A percentile compares a stretch with the other conserved stretches of the same genome.
phyloP scores from a whole-genome alignment of 2,113 vertebrate species.

The Pampusana beccarii region DNA sequence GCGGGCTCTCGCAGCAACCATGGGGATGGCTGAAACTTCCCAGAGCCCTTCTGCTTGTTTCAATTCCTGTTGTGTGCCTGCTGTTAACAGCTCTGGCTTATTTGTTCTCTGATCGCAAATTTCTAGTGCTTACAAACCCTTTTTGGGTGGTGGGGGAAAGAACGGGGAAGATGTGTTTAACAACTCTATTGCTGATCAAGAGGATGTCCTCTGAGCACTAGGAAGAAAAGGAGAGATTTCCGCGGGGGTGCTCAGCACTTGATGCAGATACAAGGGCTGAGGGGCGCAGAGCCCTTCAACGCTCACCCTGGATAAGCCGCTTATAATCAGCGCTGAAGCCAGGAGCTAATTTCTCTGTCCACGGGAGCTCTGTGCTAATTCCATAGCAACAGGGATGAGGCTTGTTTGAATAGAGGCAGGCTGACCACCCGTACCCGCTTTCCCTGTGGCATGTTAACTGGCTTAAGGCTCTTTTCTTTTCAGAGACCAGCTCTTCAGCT shows the following conservation, averaged over 20 bases:
- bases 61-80: constrained; percentile 3
- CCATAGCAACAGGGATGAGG: constrained; percentile 5
- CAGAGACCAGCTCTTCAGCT: constrained; percentile 92
- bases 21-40: constrained; percentile 9
- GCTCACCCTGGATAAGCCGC: not conserved
- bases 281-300: not conserved
- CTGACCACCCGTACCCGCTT: not conserved
- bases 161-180: not conserved
- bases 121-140: not conserved
- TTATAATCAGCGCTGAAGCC: not conserved
- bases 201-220: not conserved
- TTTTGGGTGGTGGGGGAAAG: not conserved
- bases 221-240: not conserved
- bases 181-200: not conserved
- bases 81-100: not conserved
- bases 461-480: constrained; percentile 5
- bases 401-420: not conserved
- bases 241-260: not conserved
- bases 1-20: not conserved
- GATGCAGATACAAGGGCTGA: not conserved
- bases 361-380: not conserved
- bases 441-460: not conserved
- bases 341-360: not conserved
- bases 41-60: constrained; percentile 16
- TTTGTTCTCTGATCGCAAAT: not conserved